Conservation (phyloP, 2,113 vertebrate genomes). For the Tragelaphus scriptus region DNA sequence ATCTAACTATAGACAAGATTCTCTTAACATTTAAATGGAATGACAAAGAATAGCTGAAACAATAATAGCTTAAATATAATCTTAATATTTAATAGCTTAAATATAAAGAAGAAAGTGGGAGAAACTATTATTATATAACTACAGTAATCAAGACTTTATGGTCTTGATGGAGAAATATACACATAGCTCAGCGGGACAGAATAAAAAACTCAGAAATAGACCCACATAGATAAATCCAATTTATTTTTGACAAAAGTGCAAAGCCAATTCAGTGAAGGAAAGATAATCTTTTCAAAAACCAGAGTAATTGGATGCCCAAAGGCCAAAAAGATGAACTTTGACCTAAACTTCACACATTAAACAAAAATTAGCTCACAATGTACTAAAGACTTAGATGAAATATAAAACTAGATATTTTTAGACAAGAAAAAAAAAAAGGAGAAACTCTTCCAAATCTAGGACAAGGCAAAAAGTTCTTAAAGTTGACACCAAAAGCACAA, state of each 20-base stretch:
- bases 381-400: background rate
- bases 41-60: background rate
- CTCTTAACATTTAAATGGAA: background rate
- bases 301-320: background rate
- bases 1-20: background rate
- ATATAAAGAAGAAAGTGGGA: background rate
- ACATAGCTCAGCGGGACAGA: background rate
- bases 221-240: background rate
- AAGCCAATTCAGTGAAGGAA: background rate
- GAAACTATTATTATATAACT: background rate
- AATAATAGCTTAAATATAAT: background rate
- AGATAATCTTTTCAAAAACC: background rate
- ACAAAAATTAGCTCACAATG: background rate
- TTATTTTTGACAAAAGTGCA: background rate
- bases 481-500: background rate
- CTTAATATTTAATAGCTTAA: background rate
- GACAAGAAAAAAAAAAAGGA: background rate
- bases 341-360: background rate
- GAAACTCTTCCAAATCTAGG: background rate
- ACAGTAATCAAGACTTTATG: background rate
- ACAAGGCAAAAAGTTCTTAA: background rate
- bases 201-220: background rate
- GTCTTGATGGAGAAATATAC: background rate
- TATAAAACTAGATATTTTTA: background rate
- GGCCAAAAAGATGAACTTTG: background rate